Base-by-base conservation (phyloP, 2,888 invertebrate species). In the Tetheella fluctuosa region DNA sequence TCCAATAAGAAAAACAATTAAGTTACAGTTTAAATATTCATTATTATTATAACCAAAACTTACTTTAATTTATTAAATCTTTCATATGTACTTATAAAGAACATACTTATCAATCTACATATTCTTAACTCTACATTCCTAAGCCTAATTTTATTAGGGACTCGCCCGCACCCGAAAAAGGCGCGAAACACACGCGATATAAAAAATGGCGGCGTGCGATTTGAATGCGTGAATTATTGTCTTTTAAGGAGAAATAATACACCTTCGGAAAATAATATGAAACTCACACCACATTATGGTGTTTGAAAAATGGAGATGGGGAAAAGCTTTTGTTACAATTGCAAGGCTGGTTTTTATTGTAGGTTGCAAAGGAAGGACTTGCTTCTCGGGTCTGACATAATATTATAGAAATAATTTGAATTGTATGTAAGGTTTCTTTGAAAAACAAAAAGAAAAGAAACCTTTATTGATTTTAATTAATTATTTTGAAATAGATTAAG, bases 121-220 rank as follows among this genome's bases (percentile, higher is more conserved):
- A 8, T 80, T 81, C 59, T 1, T 66, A 79, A 52, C 66, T 86
- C 91, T 91, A 74, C 77, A 74, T 68, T 78, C 69, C 73, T 76
- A 81, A 88, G 89, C 86, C 91, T 92, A 93, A 93, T 93, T 92
- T 93, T 93, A 92, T 93, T 93, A 93, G 89, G 86, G 89, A 91
- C 90, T 85, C 90, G 82, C 90, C 91, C 92, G 88, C 86, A 84
- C 89, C 91, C 89, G 89, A 90, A 91, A 89, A 91, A 91, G 92
- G 92, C 91, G 92, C 90, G 91, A 92, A 92, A 90, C 93, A 93
- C 93, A 92, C 93, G 93, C 93, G 91, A 93, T 92, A 89, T 92
- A 93, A 93, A 92, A 93, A 92, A 92, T 92, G 88, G 92, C 91
- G 89, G 84, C 85, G 80, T 79, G 86, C 91, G 84, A 91, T 92